Base-by-base conservation (phyloP, 2,888 invertebrate species). In the Trichopoda pennipes region DNA sequence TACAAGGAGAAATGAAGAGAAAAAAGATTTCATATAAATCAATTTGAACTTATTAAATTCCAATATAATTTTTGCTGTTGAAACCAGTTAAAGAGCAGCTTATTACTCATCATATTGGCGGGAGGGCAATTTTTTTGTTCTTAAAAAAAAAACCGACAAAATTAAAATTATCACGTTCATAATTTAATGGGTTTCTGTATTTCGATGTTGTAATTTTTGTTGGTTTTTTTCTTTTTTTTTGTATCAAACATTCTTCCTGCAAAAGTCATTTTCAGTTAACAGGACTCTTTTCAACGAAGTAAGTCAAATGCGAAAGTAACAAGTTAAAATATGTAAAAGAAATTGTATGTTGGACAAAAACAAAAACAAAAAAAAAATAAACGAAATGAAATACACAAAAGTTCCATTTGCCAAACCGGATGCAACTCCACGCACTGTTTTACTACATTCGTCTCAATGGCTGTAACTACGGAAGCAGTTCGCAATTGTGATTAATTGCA, bases 401-500 rank as follows among this genome's bases (percentile, higher is more conserved):
- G 88, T 88, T 85, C 85, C 88, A 88, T 88, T 88, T 88, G 88
- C 86, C 85, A 85, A 86, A 86, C 87, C 88, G 88, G 88, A 88
- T 88, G 84, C 87, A 85, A 83, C 80, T 83, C 76, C 76, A 77
- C 83, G 83, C 80, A 80, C 82, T 79, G 82, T 63, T 69, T 80
- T 80, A 75, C 64, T 75, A 70, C 51, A 53, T 66, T 64, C 63
- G 80, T 82, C 60, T 79, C 75, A 75, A 58, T 75, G 81, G 61
- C 76, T 73, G 80, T 61, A 60, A 38, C 80, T 69, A 32, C 76
- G 80, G 83, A 79, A 82, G 55, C 80, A 73, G 83, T 63, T 85
- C 85, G 88, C 89, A 87, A 88, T 88, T 88, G 87, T 87, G 87
- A 88, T 89, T 88, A 88, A 89, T 88, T 89, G 89, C 88, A 85